Conservation (phyloP, 2,888 invertebrate species). For the Nineta flava region DNA sequence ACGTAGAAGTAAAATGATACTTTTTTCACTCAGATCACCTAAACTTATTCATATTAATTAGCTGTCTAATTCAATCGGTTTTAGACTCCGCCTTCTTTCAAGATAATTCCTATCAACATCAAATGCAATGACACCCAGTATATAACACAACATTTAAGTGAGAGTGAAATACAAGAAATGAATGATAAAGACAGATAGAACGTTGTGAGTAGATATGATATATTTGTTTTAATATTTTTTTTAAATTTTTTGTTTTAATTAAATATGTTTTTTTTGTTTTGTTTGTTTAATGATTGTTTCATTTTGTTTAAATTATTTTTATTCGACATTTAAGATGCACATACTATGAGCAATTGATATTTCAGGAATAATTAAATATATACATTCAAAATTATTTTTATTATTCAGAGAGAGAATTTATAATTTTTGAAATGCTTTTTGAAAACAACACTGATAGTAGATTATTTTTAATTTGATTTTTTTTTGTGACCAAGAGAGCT, state of each 20-base stretch:
- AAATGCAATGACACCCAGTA: too few species aligned
- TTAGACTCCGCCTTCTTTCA: too few species aligned
- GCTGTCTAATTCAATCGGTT: too few species aligned
- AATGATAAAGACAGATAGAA: too few species aligned
- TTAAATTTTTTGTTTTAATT: not conserved
- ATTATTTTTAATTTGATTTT: not conserved
- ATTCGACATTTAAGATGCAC: constrained; percentile 8
- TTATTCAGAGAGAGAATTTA: not conserved
- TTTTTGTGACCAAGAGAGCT: not conserved
- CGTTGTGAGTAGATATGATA: too few species aligned
- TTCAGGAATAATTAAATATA: constrained; percentile 1
- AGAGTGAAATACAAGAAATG: too few species aligned
- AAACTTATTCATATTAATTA: too few species aligned
- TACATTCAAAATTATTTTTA: constrained; percentile 2
- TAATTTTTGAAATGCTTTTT: not conserved
- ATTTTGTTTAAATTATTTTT: not conserved
- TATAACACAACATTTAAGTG: too few species aligned
- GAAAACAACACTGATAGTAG: constrained; percentile 1
- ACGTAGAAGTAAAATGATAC: too few species aligned
- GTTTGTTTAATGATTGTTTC: not conserved
- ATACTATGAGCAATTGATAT: constrained; percentile 7
- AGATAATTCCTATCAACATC: too few species aligned
- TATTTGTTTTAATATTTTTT: too few species aligned
- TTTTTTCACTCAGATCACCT: too few species aligned
- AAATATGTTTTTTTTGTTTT: not conserved